These are phyloP conservation scores for Nicator chloris DNA, from an alignment of 2,113 vertebrate genomes.

Conservation along the genomic window DNA sequence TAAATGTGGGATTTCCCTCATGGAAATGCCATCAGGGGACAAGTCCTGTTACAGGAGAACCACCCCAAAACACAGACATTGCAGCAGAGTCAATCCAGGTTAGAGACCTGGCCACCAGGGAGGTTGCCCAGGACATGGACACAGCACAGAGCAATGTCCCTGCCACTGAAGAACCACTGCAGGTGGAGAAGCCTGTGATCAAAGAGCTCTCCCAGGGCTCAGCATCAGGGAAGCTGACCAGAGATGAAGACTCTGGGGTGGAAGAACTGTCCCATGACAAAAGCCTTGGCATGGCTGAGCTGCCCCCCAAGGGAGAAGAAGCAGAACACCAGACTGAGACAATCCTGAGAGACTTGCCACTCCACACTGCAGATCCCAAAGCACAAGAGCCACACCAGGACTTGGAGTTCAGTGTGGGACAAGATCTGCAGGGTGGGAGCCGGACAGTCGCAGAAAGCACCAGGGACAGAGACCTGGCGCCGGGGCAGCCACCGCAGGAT, in stretches of 20 bases:
- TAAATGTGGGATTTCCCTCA: background rate
- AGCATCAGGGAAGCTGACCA: background rate
- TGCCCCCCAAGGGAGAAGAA: background rate
- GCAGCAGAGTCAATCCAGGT: background rate
- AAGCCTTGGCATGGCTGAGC: background rate
- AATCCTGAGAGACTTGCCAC: background rate
- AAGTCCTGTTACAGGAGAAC: background rate
- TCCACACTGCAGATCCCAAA: background rate
- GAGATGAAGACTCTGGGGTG: background rate
- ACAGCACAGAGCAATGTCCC: background rate
- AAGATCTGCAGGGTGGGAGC: background rate
- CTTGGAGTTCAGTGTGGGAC: background rate
- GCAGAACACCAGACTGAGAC: background rate
- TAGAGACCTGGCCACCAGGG: background rate
- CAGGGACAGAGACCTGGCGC: background rate
- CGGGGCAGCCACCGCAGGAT: rapidly evolving
- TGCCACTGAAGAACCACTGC: background rate
- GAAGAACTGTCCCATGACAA: background rate
- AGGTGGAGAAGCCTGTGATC: background rate
- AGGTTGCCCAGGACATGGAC: background rate
- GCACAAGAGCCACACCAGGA: background rate
- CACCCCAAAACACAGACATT: background rate
- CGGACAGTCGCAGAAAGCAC: background rate
- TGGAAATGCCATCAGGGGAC: background rate
- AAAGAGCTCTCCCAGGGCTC: background rate